Evolutionary conservation across 2,113 vertebrate genomes (phyloP).

Genomic region (Fregetta grallaria): DNA sequence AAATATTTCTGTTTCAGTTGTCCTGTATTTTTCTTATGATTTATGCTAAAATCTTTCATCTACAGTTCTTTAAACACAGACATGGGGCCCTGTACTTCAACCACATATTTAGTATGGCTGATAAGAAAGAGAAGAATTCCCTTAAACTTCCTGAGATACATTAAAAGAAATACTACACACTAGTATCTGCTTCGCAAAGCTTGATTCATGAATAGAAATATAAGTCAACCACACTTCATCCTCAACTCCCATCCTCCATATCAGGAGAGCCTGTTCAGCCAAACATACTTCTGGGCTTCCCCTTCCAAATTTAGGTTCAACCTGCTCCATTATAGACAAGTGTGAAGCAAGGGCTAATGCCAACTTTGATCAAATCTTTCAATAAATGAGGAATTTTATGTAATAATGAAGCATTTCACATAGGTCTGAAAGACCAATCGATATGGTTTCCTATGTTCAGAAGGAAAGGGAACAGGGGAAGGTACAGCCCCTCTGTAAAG

Average conservation of each 20-base stretch:
- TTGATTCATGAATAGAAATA: background rate
- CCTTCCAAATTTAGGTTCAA: background rate
- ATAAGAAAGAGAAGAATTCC: background rate
- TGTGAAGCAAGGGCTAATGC: background rate
- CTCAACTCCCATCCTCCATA: background rate
- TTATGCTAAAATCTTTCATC: background rate
- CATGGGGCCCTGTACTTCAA: background rate
- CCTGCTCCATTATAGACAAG: background rate
- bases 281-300: background rate
- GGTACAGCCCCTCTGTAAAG: background rate
- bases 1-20: background rate
- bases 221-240: background rate
- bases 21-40: background rate
- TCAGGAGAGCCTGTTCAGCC: background rate
- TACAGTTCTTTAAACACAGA: background rate
- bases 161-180: background rate
- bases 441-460: background rate
- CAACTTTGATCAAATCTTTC: background rate
- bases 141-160: background rate
- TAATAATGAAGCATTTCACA: background rate
- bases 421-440: background rate
- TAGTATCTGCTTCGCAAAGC: background rate
- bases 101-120: background rate
- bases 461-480: background rate
- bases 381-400: background rate